A percentile compares a stretch with the other conserved stretches of the same genome.
Evolutionary conservation across 64 coral and sea anemone genomes (phyloP).

Genomic region (Cladopsammia gracilis): DNA sequence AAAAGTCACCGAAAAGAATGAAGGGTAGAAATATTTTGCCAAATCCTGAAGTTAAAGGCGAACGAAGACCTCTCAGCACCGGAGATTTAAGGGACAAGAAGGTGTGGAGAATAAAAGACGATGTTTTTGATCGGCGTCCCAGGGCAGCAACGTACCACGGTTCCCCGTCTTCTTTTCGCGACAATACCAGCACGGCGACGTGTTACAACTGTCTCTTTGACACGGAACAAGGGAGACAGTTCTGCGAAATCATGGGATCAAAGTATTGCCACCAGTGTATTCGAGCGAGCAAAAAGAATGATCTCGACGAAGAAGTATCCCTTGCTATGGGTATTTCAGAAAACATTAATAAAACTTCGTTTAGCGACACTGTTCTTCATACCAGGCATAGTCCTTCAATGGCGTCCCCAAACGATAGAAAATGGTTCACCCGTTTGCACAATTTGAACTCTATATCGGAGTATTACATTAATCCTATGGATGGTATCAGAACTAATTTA

Average conservation of each 20-base stretch:
- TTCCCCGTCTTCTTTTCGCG: neutral
- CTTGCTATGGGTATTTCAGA: neutral
- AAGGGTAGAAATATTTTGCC: too few relatives aligned
- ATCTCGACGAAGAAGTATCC: neutral
- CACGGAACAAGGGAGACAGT: neutral
- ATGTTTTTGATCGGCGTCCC: neutral
- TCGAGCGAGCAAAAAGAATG: neutral
- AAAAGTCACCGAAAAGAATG: too few relatives aligned
- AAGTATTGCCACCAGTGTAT: neutral
- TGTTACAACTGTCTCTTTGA: conserved; percentile 4
- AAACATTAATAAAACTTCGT: neutral
- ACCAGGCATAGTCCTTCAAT: neutral
- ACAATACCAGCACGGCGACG: neutral
- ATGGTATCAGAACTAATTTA: neutral
- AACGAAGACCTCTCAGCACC: neutral
- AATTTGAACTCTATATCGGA: conserved; percentile 15
- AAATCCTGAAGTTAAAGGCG: too few relatives aligned
- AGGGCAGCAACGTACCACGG: neutral
- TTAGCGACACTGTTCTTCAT: neutral
- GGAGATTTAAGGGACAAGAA: neutral
- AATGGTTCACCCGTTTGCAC: neutral
- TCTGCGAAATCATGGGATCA: conserved; percentile 26
- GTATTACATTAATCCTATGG: neutral
- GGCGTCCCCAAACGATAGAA: neutral
- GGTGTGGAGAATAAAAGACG: neutral